Percentiles rank a stretch among this genome's conserved stretches.
Conservation (phyloP, 2,797 vertebrate species). For the Brachymystax lenok region DNA sequence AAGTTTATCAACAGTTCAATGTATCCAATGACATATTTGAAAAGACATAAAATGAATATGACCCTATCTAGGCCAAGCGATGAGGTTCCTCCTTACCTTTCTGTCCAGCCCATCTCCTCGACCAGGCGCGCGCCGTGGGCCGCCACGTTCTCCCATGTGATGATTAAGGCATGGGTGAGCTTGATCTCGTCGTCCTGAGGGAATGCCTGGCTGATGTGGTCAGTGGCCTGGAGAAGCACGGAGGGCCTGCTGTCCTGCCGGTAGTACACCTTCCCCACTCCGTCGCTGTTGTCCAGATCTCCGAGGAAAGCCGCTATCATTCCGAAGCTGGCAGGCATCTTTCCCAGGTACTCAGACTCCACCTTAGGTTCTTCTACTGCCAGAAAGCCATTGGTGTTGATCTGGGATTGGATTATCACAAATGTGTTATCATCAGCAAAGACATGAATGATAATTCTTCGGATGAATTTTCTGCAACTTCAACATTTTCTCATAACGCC, state of each 20-base stretch:
- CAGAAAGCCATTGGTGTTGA: conserved; percentile 89
- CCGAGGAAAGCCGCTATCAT: conserved; percentile 84
- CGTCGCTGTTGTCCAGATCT: conserved; percentile 82
- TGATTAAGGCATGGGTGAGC: conserved; percentile 73
- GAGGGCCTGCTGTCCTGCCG: conserved; percentile 78
- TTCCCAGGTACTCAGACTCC: conserved; percentile 78
- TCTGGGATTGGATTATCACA: conserved; percentile 60
- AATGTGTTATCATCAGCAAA: not conserved
- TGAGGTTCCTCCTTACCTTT: conserved; percentile 69
- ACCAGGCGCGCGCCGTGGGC: conserved; percentile 55
- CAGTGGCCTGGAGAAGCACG: conserved; percentile 60
- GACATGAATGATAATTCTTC: not conserved
- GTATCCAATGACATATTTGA: not conserved
- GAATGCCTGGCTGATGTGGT: conserved; percentile 78
- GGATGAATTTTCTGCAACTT: not conserved
- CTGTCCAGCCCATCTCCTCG: conserved; percentile 58
- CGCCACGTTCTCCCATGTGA: conserved; percentile 87
- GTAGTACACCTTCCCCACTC: conserved; percentile 81
- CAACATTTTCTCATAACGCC: not conserved
- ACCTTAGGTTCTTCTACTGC: conserved; percentile 70
- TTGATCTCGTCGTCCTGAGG: conserved; percentile 65
- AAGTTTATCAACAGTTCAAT: no score
- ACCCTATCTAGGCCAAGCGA: not conserved
- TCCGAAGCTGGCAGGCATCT: conserved; percentile 80
- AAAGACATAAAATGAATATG: not conserved